Evolutionary conservation across 2,888 invertebrate genomes (phyloP).

Genomic region (Therioaphis trifolii): DNA sequence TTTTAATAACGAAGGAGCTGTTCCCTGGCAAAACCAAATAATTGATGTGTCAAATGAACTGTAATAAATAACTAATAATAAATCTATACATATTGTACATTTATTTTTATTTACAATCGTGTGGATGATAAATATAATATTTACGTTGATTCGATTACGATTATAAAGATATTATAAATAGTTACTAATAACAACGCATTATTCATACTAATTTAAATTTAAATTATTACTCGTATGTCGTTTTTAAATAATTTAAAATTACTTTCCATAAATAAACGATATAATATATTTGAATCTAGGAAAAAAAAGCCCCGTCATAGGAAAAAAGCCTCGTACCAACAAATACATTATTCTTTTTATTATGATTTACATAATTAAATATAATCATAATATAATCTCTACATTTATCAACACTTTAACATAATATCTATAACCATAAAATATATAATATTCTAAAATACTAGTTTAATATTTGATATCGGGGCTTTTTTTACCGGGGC

Average conservation of each 20-base stretch:
- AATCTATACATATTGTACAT: background rate
- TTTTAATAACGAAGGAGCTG: conserved; percentile 64
- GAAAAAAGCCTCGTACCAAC: too few species aligned
- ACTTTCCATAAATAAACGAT: background rate
- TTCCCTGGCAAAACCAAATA: conserved; percentile 63
- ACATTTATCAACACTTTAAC: too few species aligned
- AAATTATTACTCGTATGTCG: conserved; percentile 11
- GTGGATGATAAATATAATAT: background rate
- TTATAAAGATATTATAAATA: conserved; percentile 24
- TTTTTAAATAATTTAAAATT: conserved; percentile 5
- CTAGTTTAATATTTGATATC: too few species aligned
- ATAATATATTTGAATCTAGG: too few species aligned
- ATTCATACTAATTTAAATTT: conserved; percentile 30
- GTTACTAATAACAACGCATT: conserved; percentile 37
- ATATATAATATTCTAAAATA: too few species aligned
- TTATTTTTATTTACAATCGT: background rate
- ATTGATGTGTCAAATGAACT: conserved; percentile 11
- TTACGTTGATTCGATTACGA: background rate
- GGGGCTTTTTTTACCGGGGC: too few species aligned
- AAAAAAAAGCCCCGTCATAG: too few species aligned
- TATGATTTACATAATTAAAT: too few species aligned
- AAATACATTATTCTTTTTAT: too few species aligned
- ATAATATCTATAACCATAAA: too few species aligned
- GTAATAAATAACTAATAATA: background rate
- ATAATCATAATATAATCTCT: too few species aligned